Percentiles rank a stretch among this genome's conserved stretches.
phyloP scores from a whole-genome alignment of 2,888 invertebrate genomes.

The Tuberolachnus salignus region DNA sequence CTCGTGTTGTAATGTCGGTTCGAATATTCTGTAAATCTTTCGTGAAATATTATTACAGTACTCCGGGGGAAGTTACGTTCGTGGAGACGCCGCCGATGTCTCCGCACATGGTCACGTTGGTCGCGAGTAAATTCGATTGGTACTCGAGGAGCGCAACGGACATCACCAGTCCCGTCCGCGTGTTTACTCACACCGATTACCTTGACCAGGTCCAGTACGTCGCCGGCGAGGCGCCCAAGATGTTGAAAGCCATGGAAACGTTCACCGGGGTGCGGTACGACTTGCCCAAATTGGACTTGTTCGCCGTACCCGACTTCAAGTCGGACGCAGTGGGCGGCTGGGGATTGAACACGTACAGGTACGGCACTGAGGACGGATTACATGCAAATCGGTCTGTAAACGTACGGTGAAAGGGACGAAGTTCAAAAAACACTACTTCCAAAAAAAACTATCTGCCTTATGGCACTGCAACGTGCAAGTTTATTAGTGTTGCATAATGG shows the following conservation, averaged over 20 bases:
- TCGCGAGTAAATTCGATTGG: constrained; percentile 74
- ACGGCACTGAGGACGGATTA: too few species aligned
- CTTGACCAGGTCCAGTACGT: constrained; percentile 62
- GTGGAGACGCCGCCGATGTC: constrained; percentile 58
- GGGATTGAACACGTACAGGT: constrained; percentile 72
- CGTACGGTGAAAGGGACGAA: too few species aligned
- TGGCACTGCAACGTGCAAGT: too few species aligned
- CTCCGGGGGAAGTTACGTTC: background rate
- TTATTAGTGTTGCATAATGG: too few species aligned
- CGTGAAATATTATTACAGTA: background rate
- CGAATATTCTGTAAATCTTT: background rate
- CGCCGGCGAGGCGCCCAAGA: constrained; percentile 66
- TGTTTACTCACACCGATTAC: background rate
- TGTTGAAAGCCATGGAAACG: constrained; percentile 68
- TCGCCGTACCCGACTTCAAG: constrained; percentile 79
- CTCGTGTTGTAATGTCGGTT: too few species aligned
- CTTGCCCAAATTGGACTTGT: constrained; percentile 73
- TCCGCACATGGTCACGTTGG: constrained; percentile 79
- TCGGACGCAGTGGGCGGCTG: constrained; percentile 80
- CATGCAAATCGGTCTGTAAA: too few species aligned
- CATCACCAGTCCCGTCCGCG: background rate
- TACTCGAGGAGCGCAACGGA: background rate
- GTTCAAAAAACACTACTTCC: too few species aligned
- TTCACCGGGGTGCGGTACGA: constrained; percentile 68
- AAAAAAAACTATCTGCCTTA: too few species aligned